phyloP scores from a whole-genome alignment of 2,113 vertebrate genomes.

The Alouatta palliata region DNA sequence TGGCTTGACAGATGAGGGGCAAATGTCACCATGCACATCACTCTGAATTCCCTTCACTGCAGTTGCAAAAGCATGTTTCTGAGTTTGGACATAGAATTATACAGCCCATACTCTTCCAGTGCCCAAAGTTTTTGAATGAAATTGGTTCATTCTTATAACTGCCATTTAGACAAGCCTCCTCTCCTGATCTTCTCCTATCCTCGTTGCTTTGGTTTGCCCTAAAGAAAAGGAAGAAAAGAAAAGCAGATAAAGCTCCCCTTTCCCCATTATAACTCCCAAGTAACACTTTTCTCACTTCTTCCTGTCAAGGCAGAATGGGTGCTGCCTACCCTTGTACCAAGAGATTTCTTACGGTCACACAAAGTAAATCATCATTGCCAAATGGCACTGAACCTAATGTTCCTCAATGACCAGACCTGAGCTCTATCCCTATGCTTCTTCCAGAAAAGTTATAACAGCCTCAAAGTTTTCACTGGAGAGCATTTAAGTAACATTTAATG shows the following conservation, averaged over 20 bases:
- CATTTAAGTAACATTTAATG: not conserved
- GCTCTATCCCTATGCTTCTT: not conserved
- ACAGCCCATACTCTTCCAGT: not conserved
- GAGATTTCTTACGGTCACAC: not conserved
- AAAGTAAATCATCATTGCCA: not conserved
- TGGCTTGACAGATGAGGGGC: not conserved
- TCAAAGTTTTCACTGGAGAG: not conserved
- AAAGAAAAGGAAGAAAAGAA: not conserved
- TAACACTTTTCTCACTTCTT: not conserved
- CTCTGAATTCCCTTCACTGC: not conserved
- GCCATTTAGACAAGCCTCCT: not conserved
- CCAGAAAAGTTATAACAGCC: conserved; percentile 25
- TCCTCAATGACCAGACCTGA: not conserved
- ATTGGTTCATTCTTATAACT: not conserved
- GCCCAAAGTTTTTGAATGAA: not conserved
- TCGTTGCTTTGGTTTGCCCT: not conserved
- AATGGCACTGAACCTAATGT: not conserved
- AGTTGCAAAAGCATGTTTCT: not conserved
- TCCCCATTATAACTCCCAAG: not conserved
- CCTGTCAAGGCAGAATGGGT: not conserved
- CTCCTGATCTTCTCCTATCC: not conserved
- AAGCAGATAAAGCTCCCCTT: conserved; percentile 21
- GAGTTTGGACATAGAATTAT: not conserved
- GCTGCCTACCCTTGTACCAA: not conserved
- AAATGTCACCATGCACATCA: not conserved